Evolutionary conservation across 2,797 vertebrate genomes (phyloP), one percentile per base, ranked within the genome.

Genomic region (Eurystomus glaucurus): DNA sequence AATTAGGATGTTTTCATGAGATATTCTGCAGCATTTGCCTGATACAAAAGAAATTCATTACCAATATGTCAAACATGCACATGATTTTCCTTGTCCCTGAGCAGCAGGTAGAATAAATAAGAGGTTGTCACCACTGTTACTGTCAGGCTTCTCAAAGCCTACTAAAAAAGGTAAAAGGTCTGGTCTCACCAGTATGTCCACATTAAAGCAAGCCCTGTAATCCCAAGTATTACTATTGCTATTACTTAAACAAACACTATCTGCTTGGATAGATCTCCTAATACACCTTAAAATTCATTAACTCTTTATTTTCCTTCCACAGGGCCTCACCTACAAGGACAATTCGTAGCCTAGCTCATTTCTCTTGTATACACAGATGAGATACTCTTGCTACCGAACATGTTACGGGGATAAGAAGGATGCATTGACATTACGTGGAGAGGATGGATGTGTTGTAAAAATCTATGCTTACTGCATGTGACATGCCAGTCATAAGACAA

Each of bases 1-100:
- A 96, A 97, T 95, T 87, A 94, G 93, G 86, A 95, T 61, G 84
- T 93, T 97, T 95, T 90, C 92, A 75, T 64, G 78, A 97, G 80
- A 80, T 77, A 70, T 71, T 96, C 78, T 92, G 71, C 81, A 92
- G 41, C 3, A 1, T 77, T 92, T 91, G 80, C 74, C 64, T 90
- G 75, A 75, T 85, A 89, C 55, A 87, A 88, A 91, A 93, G 84
- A 93, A 96, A 96, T 93, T 96, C 83, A 97, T 93, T 94, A 91
- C 61, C 84, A 80, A 79, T 29, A 33, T 33, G 78, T 96, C 96
- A 96, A 96, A 91, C 65, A 91, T 0, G 2, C 78, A 51, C 31
- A 58, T 87, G 68, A 87, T 71, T 93, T 89, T 88, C 84, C 78
- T 76, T 58, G 75, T 96, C 90, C 90, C 88, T 93, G 45, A 94